Conservation (phyloP, 2,888 invertebrate genomes). For the Lagria hirta region DNA sequence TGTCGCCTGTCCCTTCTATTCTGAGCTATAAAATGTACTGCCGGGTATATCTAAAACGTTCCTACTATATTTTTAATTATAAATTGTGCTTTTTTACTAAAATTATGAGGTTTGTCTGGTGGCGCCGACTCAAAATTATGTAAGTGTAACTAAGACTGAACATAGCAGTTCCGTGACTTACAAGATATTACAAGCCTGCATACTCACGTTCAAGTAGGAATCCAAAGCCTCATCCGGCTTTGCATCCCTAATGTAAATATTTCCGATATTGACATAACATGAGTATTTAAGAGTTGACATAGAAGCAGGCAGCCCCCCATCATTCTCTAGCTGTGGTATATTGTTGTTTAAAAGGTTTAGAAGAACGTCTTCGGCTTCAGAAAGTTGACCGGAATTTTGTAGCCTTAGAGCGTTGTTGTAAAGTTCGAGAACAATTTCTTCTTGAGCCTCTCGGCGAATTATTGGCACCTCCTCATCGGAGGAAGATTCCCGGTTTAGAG, state of each 20-base stretch:
- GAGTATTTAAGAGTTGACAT: constrained; percentile 79
- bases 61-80: too few relatives aligned
- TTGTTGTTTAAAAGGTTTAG: constrained; percentile 65
- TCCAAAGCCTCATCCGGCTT: constrained; percentile 67
- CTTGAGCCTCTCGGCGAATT: constrained; percentile 66
- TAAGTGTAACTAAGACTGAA: too few relatives aligned
- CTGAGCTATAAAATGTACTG: too few relatives aligned
- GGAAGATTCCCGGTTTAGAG: constrained; percentile 60
- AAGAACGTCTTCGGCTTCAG: constrained; percentile 69
- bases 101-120: too few relatives aligned
- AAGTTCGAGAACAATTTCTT: constrained; percentile 77
- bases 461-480: constrained; percentile 58
- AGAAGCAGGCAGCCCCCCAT: constrained; percentile 59
- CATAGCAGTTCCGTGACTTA: not conserved
- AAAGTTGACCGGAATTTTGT: constrained; percentile 64
- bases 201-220: constrained; percentile 64
- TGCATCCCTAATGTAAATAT: constrained; percentile 63
- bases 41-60: too few relatives aligned
- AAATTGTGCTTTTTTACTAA: too few relatives aligned
- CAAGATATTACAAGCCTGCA: too few relatives aligned
- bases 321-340: constrained; percentile 56
- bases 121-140: too few relatives aligned
- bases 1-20: too few relatives aligned
- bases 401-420: constrained; percentile 77
- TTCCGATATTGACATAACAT: constrained; percentile 78